These are phyloP conservation scores for Pinctada fucata DNA, from an alignment of 2,888 invertebrate species.

Conservation along the genomic window DNA sequence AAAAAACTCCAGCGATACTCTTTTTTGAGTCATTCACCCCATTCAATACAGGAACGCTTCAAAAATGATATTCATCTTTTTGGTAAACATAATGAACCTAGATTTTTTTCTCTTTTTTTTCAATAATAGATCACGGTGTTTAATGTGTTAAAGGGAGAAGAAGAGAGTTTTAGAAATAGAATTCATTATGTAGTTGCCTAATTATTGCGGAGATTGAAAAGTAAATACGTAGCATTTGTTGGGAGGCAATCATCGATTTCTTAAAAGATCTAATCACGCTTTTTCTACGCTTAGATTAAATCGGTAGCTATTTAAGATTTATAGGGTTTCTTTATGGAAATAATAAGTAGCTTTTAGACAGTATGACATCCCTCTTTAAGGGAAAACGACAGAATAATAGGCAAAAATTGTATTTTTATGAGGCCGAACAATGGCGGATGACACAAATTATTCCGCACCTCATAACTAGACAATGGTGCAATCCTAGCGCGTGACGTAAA, in stretches of 20 bases:
- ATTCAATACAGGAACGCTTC: neutral
- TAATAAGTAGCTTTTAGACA: neutral
- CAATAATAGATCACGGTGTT: neutral
- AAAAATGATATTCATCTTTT: neutral
- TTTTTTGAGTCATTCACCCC: no score
- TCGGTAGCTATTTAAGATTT: neutral
- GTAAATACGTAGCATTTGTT: neutral
- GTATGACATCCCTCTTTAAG: neutral
- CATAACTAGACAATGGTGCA: neutral
- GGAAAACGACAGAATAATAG: neutral
- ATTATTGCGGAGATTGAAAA: neutral
- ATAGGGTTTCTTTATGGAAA: neutral
- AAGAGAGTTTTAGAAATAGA: neutral
- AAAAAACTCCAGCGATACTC: no score
- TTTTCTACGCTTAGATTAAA: neutral
- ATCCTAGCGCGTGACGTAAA: conserved; percentile 4
- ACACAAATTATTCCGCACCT: neutral
- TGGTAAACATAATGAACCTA: neutral
- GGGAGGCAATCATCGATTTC: neutral
- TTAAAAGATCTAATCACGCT: neutral
- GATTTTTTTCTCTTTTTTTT: neutral
- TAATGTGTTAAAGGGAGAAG: neutral
- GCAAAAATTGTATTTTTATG: neutral
- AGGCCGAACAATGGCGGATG: neutral
- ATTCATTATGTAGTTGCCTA: neutral